Evolutionary conservation across 2,888 invertebrate species (phyloP).

Genomic region (Chymomyza caudatula): DNA sequence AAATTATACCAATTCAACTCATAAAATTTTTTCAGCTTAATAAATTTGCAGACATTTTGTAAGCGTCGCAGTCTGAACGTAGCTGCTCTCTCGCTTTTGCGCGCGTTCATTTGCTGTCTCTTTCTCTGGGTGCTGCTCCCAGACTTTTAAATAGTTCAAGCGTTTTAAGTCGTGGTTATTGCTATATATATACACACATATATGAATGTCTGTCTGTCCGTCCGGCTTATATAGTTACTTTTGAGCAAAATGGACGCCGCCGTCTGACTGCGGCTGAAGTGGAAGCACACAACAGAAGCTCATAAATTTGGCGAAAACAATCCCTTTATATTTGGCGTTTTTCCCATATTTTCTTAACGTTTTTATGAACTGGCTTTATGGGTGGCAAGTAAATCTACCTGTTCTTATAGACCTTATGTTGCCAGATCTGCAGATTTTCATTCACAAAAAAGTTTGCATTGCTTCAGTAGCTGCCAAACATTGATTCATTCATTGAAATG

Average conservation of each 20-base stretch:
- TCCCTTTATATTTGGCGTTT: slow-evolving; percentile 20
- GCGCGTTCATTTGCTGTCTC: slow-evolving; percentile 8
- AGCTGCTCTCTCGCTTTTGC: slow-evolving; percentile 15
- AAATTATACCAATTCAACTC: slow-evolving; percentile 76
- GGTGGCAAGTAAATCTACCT: neutral
- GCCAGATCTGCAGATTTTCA: neutral
- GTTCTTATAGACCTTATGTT: neutral
- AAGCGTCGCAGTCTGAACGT: slow-evolving; percentile 1
- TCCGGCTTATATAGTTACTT: too few species aligned
- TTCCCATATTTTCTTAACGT: slow-evolving; percentile 17
- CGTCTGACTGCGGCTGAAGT: neutral
- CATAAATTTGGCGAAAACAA: slow-evolving; percentile 57
- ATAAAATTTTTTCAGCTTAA: slow-evolving; percentile 74
- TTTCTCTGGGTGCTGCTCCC: neutral
- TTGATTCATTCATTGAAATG: slow-evolving; percentile 36
- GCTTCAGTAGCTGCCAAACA: slow-evolving; percentile 6
- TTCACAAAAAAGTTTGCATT: slow-evolving; percentile 20
- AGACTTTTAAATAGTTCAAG: slow-evolving; percentile 36
- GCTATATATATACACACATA: neutral
- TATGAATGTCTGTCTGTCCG: too few species aligned
- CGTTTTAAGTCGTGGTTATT: slow-evolving; percentile 27
- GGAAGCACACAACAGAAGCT: slow-evolving; percentile 36
- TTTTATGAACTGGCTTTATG: neutral
- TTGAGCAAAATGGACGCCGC: slow-evolving; percentile 1
- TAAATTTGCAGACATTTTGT: slow-evolving; percentile 73